Base-by-base conservation (phyloP, 2,888 invertebrate genomes). In the Cephalotes varians region DNA sequence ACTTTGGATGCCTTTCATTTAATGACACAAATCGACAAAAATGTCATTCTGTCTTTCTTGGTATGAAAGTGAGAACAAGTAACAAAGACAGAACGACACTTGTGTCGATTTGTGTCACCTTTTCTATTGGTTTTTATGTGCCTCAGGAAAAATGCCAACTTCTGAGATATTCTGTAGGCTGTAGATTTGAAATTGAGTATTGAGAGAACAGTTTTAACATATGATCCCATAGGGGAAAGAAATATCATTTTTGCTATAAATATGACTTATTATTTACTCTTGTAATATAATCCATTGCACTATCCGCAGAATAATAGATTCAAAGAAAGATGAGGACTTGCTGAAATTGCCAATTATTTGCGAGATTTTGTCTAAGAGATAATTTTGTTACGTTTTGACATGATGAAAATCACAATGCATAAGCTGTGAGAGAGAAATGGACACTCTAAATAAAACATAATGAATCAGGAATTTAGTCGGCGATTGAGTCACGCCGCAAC, bases 401-500 rank as follows among this genome's bases (percentile, higher is more conserved):
- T n/a, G 72, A 51, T 21, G 1, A 40, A 31, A 31, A 25, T 18
- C 76, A 67, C 40, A 21, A 5, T 7, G 58, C 15, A 3, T 7
- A 58, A 37, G 18, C 15, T 15, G 10, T 6, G 34, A 25, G n/a
- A 37, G 21, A 37, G 31, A 25, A 71, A 71, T 56, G 12, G 44
- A 56, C 44, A 44, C 28, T 18, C 31, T 31, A 69, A 77, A 69
- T 77, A 71, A 71, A 79, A 79, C 54, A 18, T 54, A 44, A 44
- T 71, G 25, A 79, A 79, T 79, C 25, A 56, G 56, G 34, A 79
- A 56, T 79, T 72, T 71, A 40, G 44, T 5, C n/a, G 34, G 37
- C 25, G 71, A 79, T 56, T 71, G 56, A 79, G 25, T 79, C 44
- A 71, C 67, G 18, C 5, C 58, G 47, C 31, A 9, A 15, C 28